Evolutionary conservation across 2,888 invertebrate genomes (phyloP), one percentile per base, ranked within the genome.

Genomic region (Drosophila longiperda): DNA sequence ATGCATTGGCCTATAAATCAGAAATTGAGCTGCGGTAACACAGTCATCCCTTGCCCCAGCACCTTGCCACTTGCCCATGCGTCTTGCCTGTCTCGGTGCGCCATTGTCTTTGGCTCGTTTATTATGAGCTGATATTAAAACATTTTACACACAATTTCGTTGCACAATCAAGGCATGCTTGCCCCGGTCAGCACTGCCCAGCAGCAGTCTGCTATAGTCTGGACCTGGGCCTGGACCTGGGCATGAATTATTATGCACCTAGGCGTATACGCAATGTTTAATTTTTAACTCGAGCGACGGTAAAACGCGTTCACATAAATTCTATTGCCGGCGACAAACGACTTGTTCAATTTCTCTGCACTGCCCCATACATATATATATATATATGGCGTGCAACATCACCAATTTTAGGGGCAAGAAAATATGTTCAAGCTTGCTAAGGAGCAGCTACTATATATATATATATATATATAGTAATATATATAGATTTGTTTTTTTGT

Each of bases 211-310:
- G 62, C 15, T 26, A n/a, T n/a, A n/a, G 68, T 61, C 57, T 63
- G 64, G 59, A 57, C 64, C 58, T 59, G 66, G 73, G 68, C 64
- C 57, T 63, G 64, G 59, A 57, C 64, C 58, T 59, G 66, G 73
- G 71, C 79, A 87, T 88, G 90, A 88, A 89, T 88, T 88, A 88
- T 88, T 89, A 90, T 90, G 85, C 85, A 90, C 85, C 89, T 88
- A 90, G 90, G 87, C 83, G 83, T 90, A 87, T 87, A 87, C 90
- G 91, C 89, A 90, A 85, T 83, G 89, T 89, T 91, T 90, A 91
- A 89, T 87, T 91, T 91, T 82, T 82, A 83, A 89, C 83, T 91
- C 80, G 69, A 77, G 61, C 78, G 59, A 66, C 65, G 66, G 57
- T 58, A 58, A 66, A 67, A 67, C 66, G 71, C 66, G 64, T 71